Evolutionary conservation across 2,797 vertebrate genomes (phyloP), one percentile per base, ranked within the genome.

Genomic region (Cygnus olor): DNA sequence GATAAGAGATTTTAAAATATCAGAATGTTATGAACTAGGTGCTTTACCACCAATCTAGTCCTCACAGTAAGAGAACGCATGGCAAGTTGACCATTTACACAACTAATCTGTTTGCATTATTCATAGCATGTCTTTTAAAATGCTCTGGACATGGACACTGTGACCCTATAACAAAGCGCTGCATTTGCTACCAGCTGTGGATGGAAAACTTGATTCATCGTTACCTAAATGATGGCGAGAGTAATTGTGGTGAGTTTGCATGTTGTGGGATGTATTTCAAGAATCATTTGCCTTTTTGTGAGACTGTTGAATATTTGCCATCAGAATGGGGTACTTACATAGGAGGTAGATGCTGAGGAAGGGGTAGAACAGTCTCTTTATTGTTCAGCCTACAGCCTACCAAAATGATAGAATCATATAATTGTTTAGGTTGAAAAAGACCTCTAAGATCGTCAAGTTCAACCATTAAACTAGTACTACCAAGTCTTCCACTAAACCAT

Each of bases 111-210:
- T 76, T 73, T 70, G 19, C 81, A 84, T 78, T 95, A 20, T 60
- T 94, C 77, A 47, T 96, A 99, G 99, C 98, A 92, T 99, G 99
- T 91, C 95, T 98, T 95, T 98, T 99, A 51, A 97, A 93, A 85
- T 99, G 99, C 86, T 99, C 99, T 47, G 98, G 98, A 36, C 99
- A 98, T 0, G 99, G 99, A 12, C 98, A 98, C 94, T 99, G 99
- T 82, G 98, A 99, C 82, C 99, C 99, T 40, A 96, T 99, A 97
- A 98, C 98, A 25, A 99, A 98, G 88, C 97, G 97, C 80, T 99
- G 99, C 49, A 79, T 98, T 79, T 99, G 99, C 81, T 98, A 99
- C 96, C 98, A 98, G 45, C 97, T 99, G 87, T 99, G 99, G 99
- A 99, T 99, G 47, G 98, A 99, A 97, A 99, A 99, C 85, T 97